Evolutionary conservation across 1,140 invertebrate genomes (phyloP).

Genomic region (Drosophila leontia): DNA sequence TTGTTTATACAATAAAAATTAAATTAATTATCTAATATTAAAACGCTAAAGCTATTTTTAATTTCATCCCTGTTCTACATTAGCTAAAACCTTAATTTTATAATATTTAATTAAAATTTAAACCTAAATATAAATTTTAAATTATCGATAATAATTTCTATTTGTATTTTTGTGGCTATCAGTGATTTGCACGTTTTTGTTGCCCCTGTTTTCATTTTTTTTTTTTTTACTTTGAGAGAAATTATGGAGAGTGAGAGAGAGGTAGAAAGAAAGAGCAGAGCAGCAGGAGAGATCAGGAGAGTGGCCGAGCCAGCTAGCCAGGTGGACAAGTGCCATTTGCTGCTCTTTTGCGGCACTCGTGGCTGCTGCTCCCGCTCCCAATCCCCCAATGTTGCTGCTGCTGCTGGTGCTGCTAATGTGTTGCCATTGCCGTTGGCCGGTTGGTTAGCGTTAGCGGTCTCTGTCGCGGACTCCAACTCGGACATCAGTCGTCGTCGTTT

Average conservation of each 20-base stretch:
- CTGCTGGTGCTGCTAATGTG: conserved; percentile 39
- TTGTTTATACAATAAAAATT: no score
- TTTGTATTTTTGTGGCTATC: neutral
- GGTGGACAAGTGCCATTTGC: conserved; percentile 73
- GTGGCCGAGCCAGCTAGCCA: conserved; percentile 24
- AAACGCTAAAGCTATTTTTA: no score
- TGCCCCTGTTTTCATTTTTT: neutral
- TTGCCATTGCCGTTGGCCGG: conserved; percentile 47
- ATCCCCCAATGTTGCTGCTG: conserved; percentile 9
- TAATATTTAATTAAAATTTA: no score
- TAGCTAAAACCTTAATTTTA: no score
- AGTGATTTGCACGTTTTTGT: conserved; percentile 10
- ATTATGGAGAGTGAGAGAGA: conserved; percentile 14
- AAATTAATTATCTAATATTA: no score
- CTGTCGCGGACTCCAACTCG: conserved; percentile 42
- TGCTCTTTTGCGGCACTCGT: conserved; percentile 55
- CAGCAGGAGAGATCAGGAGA: conserved; percentile 38
- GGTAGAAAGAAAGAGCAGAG: conserved; percentile 15
- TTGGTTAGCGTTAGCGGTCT: conserved; percentile 49
- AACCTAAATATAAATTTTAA: no score
- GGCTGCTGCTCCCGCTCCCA: conserved; percentile 28
- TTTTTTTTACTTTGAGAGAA: conserved; percentile 13
- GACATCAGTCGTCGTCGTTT: conserved; percentile 51
- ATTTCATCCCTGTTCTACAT: no score
- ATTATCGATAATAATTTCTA: neutral